Evolutionary conservation across 1,140 invertebrate genomes (phyloP).

Genomic region (Coelopa frigida): DNA sequence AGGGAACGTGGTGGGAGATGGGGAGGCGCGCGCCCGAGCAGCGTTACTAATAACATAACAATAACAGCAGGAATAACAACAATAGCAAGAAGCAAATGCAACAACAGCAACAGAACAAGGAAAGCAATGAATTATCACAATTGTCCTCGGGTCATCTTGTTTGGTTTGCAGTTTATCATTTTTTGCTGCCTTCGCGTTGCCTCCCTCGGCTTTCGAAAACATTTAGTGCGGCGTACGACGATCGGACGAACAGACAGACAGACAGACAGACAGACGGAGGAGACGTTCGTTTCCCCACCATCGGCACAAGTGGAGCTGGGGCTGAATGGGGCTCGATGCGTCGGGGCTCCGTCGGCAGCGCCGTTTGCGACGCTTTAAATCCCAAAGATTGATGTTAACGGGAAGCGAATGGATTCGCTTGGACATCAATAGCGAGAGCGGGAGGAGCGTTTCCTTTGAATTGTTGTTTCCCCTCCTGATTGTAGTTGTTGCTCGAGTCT

Average conservation of each 20-base stretch:
- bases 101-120: no score
- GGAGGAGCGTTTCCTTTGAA: slow-evolving; percentile 14
- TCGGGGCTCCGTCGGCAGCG: neutral
- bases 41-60: no score
- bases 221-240: neutral
- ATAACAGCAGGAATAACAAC: no score
- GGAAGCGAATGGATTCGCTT: slow-evolving; percentile 26
- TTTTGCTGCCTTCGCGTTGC: slow-evolving; percentile 1
- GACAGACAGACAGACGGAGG: neutral
- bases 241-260: neutral
- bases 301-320: slow-evolving; percentile 3
- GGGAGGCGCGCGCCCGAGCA: no score
- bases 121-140: slow-evolving; percentile 44
- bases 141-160: slow-evolving; percentile 43
- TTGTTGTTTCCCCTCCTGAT: neutral
- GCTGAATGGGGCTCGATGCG: no score
- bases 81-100: no score
- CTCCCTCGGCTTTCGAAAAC: no score
- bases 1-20: no score
- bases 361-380: slow-evolving; percentile 9
- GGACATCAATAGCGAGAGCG: slow-evolving; percentile 13
- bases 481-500: neutral
- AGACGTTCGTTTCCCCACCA: neutral
- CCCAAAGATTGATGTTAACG: slow-evolving; percentile 45
- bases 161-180: slow-evolving; percentile 43